phyloP scores from a whole-genome alignment of 2,113 vertebrate species.

The Sciurus niger region DNA sequence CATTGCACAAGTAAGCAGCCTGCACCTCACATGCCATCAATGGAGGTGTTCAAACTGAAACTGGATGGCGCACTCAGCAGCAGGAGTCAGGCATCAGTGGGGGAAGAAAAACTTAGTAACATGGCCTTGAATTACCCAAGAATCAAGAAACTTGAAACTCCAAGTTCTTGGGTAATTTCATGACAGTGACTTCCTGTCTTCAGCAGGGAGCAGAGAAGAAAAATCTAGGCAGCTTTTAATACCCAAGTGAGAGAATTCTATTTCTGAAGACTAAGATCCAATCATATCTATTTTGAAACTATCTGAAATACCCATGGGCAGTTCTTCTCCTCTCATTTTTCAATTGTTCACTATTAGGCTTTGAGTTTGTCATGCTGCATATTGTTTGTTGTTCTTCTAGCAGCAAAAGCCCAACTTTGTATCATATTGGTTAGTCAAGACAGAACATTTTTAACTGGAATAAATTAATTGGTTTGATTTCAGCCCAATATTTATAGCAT shows the following conservation, averaged over 20 bases:
- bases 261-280: constrained; percentile 55
- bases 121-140: background rate
- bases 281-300: constrained; percentile 29
- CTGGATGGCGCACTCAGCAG: background rate
- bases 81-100: background rate
- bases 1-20: background rate
- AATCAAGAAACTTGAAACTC: no score
- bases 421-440: constrained; percentile 3
- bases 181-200: background rate
- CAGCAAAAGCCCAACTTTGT: constrained; percentile 28
- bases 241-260: constrained; percentile 25
- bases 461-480: constrained; percentile 54
- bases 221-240: constrained; percentile 39
- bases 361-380: background rate
- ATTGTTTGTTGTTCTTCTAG: constrained; percentile 44
- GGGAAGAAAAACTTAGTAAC: background rate
- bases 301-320: background rate
- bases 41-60: background rate
- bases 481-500: constrained; percentile 31
- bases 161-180: background rate
- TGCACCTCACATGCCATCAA: background rate
- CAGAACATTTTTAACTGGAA: constrained; percentile 44
- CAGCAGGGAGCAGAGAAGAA: constrained; percentile 17
- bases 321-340: constrained; percentile 25
- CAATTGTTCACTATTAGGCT: background rate